Evolutionary conservation across 2,888 invertebrate species (phyloP), one percentile per base, ranked within the genome.

Genomic region (Tetragnatha montana): DNA sequence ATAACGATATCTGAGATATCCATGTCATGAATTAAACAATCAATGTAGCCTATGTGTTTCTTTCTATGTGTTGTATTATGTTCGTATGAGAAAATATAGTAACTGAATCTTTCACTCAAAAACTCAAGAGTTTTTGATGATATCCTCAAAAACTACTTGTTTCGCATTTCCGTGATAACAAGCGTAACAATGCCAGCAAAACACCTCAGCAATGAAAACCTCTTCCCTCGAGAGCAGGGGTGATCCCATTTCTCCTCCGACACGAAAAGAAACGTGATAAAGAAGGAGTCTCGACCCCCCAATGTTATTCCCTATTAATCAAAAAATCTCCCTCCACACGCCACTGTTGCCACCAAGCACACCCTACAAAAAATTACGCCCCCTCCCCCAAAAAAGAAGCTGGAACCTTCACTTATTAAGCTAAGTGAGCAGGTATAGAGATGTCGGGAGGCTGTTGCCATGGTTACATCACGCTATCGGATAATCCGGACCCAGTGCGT

Each of bases 401-500:
- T 14, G 76, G 76, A 81, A 88, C 69, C 81, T 79, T 79, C 89
- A 71, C 89, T 85, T 89, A 89, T 89, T 89, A 89, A 85, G 89
- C 89, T 89, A 89, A 89, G 89, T 85, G 89, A 85, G 81, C 79
- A 19, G 84, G 86, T 35, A 86, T 86, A 71, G 86, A 86, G 86
- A 80, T 79, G 80, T 80, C 76, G 68, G 78, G 73, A 87, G 71
- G 69, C 35, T 70, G 89, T 89, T 81, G 76, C 76, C 73, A 89
- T 89, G 81, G 85, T 35, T 35, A 89, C 89, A 51, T 74, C 89
- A 89, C 89, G 89, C 89, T 89, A 84, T 84, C 85, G 89, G 89
- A 89, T 89, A 85, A 89, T 85, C 85, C 81, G 71, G 71, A 71
- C 47, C 76, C 22, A 50, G 47, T 87, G 88, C 73, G 49, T 81